Evolutionary conservation across 2,888 invertebrate genomes (phyloP).

Genomic region (Ormyrus pomaceus): DNA sequence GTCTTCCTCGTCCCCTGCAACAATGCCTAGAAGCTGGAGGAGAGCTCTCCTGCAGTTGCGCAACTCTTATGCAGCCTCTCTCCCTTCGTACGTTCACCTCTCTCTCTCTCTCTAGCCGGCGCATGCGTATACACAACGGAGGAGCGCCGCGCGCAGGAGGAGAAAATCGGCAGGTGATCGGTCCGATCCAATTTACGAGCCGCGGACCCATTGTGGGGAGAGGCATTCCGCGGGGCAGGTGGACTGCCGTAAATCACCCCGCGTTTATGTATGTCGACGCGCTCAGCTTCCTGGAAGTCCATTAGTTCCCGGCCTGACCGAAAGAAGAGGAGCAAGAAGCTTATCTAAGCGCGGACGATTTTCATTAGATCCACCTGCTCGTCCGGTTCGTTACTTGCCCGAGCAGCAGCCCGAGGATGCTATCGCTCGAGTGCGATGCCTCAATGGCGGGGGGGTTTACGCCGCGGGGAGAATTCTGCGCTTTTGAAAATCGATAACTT

Average conservation of each 20-base stretch:
- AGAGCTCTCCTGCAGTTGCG: constrained; percentile 28
- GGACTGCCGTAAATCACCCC: constrained; percentile 53
- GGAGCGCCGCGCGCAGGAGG: constrained; percentile 21
- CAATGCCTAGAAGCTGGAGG: constrained; percentile 23
- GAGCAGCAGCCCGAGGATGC: background rate
- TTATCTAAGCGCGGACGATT: constrained; percentile 26
- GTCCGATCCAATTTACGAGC: constrained; percentile 54
- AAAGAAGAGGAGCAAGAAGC: background rate
- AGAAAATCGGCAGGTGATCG: constrained; percentile 51
- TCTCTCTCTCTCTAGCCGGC: background rate
- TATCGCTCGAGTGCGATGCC: background rate
- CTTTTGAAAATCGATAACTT: too few relatives aligned
- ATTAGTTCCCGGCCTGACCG: constrained; percentile 47
- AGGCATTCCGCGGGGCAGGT: constrained; percentile 51
- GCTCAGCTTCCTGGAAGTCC: constrained; percentile 54
- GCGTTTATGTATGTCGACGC: background rate
- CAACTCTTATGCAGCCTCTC: constrained; percentile 45
- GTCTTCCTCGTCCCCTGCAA: constrained; percentile 1
- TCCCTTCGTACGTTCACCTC: constrained; percentile 34
- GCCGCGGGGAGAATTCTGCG: too few relatives aligned
- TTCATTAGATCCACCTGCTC: constrained; percentile 52
- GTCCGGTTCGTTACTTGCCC: constrained; percentile 5
- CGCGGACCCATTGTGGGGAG: constrained; percentile 31
- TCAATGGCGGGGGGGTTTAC: too few relatives aligned
- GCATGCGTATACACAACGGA: background rate